Evolutionary conservation across 2,888 invertebrate genomes (phyloP).

Genomic region (Drosophila quinaria): DNA sequence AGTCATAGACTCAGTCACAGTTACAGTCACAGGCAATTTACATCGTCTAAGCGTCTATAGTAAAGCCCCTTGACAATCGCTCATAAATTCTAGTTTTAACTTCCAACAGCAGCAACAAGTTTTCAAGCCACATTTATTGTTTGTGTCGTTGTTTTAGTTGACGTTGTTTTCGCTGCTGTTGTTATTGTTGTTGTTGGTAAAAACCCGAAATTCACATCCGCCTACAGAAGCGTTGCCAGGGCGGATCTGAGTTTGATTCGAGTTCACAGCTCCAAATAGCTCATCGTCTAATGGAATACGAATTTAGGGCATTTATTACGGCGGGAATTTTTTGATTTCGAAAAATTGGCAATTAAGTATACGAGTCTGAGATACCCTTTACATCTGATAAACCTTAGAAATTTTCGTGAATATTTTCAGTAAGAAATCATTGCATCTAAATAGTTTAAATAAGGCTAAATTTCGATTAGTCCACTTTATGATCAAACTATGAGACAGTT

Average conservation of each 20-base stretch:
- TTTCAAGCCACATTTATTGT: conserved; percentile 49
- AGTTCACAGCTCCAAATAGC: conserved; percentile 17
- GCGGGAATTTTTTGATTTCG: conserved; percentile 19
- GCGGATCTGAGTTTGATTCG: conserved; percentile 25
- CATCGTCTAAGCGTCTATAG: conserved; percentile 27
- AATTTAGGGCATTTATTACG: conserved; percentile 47
- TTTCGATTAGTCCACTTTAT: neutral
- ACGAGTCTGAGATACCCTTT: neutral
- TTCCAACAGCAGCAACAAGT: conserved; percentile 51
- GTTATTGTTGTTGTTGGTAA: conserved; percentile 40
- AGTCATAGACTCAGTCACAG: conserved; percentile 18
- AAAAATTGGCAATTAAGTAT: neutral
- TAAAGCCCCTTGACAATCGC: conserved; percentile 41
- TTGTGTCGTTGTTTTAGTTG: conserved; percentile 16
- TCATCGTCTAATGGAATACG: conserved; percentile 29
- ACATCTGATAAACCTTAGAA: neutral
- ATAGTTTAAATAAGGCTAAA: neutral
- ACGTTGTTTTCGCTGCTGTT: conserved; percentile 11
- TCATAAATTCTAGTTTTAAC: conserved; percentile 67
- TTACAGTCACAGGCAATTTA: conserved; percentile 56
- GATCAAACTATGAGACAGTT: neutral
- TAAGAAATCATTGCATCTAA: neutral
- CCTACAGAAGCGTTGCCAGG: conserved; percentile 55
- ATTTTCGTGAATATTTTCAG: too few relatives aligned
- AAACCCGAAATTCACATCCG: conserved; percentile 68